A percentile compares a stretch with the other conserved stretches of the same genome.
These are phyloP conservation scores for Eptesicus fuscus DNA, from an alignment of 2,113 vertebrate genomes.

Conservation along the genomic window DNA sequence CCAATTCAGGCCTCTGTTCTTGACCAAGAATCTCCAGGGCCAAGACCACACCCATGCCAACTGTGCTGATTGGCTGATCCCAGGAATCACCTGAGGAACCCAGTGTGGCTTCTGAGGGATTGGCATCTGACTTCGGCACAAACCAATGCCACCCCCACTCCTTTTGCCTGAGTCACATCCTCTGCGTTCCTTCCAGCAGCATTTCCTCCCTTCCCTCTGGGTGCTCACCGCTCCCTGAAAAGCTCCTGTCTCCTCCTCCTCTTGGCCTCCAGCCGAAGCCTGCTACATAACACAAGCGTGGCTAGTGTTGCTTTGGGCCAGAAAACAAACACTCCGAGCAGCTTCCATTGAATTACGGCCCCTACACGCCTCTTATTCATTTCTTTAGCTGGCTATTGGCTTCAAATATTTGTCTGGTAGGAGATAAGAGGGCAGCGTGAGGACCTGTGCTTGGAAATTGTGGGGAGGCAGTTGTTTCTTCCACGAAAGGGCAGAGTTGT, in stretches of 20 bases:
- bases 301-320: background rate
- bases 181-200: background rate
- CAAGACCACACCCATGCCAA: background rate
- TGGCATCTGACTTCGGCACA: background rate
- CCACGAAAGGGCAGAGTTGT: background rate
- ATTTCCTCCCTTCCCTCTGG: background rate
- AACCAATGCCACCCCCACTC: background rate
- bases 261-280: background rate
- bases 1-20: background rate
- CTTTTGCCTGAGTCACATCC: background rate
- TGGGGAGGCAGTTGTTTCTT: background rate
- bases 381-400: background rate
- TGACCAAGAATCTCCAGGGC: background rate
- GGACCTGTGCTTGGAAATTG: background rate
- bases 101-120: background rate
- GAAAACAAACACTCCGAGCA: background rate
- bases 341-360: background rate
- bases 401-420: background rate
- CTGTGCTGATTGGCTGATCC: too few species aligned
- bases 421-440: background rate
- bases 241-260: background rate
- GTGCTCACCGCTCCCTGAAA: background rate
- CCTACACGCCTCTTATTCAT: background rate
- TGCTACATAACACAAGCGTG: background rate
- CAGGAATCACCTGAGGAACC: too few species aligned